Base-by-base conservation (phyloP, 2,888 invertebrate species). In the Aelia acuminata region DNA sequence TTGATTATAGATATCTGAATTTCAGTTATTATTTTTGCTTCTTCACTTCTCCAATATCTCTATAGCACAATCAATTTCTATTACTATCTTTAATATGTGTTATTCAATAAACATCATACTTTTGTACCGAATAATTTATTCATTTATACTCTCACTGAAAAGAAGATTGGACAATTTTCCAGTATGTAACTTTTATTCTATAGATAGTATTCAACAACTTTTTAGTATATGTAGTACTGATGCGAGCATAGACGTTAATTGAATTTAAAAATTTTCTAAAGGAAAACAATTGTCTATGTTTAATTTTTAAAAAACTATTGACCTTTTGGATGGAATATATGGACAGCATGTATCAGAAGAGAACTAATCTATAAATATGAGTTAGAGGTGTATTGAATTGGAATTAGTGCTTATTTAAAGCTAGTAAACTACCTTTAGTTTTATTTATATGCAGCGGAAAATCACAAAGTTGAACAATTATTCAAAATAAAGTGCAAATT, bases 1-100 rank as follows among this genome's bases (percentile, higher is more conserved):
- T 88, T 88, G 15, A 80, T 43, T 22, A 43, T n/a, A 80, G n/a
- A 43, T 22, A 39, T 43, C 88, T 90, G 88, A 88, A 75, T 87
- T 87, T 84, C 70, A 84, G 43, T 88, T 87, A 48, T 87, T 87
- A 22, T 35, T 48, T 26, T 13, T 87, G 31, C 4, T 85, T 85
- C 48, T 26, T 3, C 26, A 57, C 57, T 57, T n/a, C 57, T 57
- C 57, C 57, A n/a, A 57, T 57, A 53, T 57, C 31, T n/a, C 47
- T 84, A 48, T 18, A n/a, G 18, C 26, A 18, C 63, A 70, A 20
- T 70, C 31, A 70, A 70, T 20, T 35, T 18, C 3, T 7, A 35
- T 70, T 70, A 84, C 20, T 57, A 8, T 26, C 26, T 35, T 70
- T 20, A 70, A 7, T 35, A 70, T 18, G 13, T 70, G 18, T 35